Base-by-base conservation (phyloP, 2,113 vertebrate species). In the Indicator maculatus region DNA sequence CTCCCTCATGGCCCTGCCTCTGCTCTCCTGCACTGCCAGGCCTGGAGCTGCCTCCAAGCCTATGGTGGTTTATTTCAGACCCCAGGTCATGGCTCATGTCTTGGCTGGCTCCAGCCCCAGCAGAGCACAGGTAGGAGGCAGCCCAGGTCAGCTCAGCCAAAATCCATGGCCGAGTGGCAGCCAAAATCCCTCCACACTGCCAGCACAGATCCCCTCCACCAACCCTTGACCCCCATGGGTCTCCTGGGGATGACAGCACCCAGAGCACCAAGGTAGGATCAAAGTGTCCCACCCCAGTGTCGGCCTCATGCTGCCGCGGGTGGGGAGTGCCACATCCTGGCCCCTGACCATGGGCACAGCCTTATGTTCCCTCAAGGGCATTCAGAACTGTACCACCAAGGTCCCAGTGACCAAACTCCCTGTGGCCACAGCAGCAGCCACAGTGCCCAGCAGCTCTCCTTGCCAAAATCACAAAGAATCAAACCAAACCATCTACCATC, bases 151-250 rank as follows among this genome's bases (percentile, higher is more conserved):
- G 50, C 74, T 77, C 65, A 18, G 60, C n/a, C 16, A 2, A 80
- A 90, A 39, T 2, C 45, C 14, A 7, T 0, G 2, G 58, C 58
- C 6, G 0, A 47, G 18, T 0, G 0, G 64, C 18, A 47, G 3
- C 39, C 27, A 0, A 8, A 39, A 17, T 1, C 5, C 3, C 23
- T 26, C 36, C 2, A 2, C 9, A 17, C 65, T n/a, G 0, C 44
- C n/a, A n/a, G 56, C 31, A 58, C 12, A 18, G 47, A 66, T 39
- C 41, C 16, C 28, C 19, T 15, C 18, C 2, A 4, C 58, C 47
- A 14, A 11, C 26, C 24, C 31, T 0, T 0, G 1, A 9, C 4
- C 23, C 28, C 45, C 17, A 2, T 0, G 0, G 3, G 11, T 30
- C 31, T 74, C 67, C 39, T 0, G 0, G 16, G 44, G 30, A 6